Conservation (phyloP, 1,140 invertebrate species). For the Platyura marginata region DNA sequence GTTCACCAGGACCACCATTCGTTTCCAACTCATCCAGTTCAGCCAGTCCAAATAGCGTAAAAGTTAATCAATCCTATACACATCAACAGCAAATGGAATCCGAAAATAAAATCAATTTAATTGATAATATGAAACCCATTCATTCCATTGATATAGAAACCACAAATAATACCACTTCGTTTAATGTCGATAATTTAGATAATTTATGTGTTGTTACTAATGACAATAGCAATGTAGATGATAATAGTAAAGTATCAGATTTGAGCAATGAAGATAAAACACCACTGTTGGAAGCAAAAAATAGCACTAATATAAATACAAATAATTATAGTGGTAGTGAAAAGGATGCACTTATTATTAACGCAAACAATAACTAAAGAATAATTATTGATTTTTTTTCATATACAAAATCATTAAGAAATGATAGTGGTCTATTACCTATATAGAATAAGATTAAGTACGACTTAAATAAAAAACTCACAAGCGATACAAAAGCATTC, state of each 20-base stretch:
- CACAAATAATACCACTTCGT: background rate
- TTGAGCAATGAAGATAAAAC: background rate
- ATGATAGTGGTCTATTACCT: no score
- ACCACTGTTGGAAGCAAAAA: background rate
- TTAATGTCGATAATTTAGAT: background rate
- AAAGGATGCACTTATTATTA: constrained; percentile 3
- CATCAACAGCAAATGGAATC: constrained; percentile 5
- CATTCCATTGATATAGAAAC: background rate
- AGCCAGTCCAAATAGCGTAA: constrained; percentile 16
- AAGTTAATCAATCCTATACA: constrained; percentile 9
- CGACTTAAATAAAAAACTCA: no score
- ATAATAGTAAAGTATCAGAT: background rate
- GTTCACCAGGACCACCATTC: background rate
- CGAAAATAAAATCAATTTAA: constrained; percentile 7
- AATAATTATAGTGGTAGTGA: constrained; percentile 1
- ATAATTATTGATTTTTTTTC: no score
- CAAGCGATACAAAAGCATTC: no score
- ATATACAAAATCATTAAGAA: no score
- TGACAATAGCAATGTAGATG: background rate
- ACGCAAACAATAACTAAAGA: background rate
- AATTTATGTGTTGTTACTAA: background rate
- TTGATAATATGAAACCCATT: no score
- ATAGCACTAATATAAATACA: constrained; percentile 1
- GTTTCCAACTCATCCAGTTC: constrained; percentile 4
- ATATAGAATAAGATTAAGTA: no score